Evolutionary conservation across 2,113 vertebrate genomes (phyloP), one percentile per base, ranked within the genome.

Genomic region (Strigops habroptila): DNA sequence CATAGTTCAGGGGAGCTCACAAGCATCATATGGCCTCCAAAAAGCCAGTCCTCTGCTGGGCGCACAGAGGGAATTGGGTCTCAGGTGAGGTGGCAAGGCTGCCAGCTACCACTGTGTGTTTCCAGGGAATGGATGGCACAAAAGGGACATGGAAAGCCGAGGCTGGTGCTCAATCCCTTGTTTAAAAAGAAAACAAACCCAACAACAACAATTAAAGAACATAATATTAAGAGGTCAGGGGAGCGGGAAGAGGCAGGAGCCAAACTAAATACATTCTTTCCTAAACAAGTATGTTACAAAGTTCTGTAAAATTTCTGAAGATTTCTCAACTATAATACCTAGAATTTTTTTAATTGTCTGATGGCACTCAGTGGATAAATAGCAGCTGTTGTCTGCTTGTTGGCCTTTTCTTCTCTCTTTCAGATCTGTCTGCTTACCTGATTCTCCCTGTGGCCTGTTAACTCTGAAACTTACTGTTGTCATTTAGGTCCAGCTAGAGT

Each of bases 21-120:
- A 80, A 62, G 44, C 52, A 44, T 49, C 0, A 0, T 55, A 76
- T 90, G 62, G 35, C 39, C 57, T 75, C 79, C 60, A 37, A 44
- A 90, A 67, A 75, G 15, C 48, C 6, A 8, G 5, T 92, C 27
- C 25, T 92, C 33, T 57, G 10, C 46, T 2, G 10, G 22, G 11
- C 24, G 30, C 51, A 21, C 0, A 4, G 18, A 1, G 18, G 6
- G 12, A 88, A 25, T 5, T 3, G 1, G 6, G 24, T 69, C 39
- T 65, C 19, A 30, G 28, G 31, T 16, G 30, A 78, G 37, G 31
- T 74, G 70, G 7, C 22, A 83, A 22, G 31, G 25, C 57, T 95
- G 41, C 31, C 43, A 46, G 0, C 35, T 90, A 53, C 37, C 31
- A 16, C 5, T 19, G 9, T 25, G 23, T 11, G 4, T 23, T 10